Evolutionary conservation across 2,113 vertebrate species (phyloP).

Genomic region (Forbesichthys papilliferus): DNA sequence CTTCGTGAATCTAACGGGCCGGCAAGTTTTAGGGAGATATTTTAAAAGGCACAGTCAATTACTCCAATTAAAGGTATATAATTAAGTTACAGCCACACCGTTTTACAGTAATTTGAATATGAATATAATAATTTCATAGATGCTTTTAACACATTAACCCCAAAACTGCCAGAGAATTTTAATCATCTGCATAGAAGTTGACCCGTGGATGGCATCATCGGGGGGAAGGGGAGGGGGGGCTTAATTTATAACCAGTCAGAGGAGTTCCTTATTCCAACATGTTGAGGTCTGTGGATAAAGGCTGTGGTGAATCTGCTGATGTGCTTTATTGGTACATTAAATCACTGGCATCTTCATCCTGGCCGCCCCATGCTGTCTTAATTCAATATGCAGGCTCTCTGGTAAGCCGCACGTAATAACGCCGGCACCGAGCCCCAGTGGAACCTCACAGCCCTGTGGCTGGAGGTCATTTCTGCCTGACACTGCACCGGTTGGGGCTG

Average conservation of each 20-base stretch:
- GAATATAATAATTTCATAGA: too few species aligned
- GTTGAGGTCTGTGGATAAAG: conserved; percentile 46
- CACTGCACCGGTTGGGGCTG: not conserved
- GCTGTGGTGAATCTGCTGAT: conserved; percentile 55
- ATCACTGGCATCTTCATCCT: conserved; percentile 45
- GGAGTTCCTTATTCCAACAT: conserved; percentile 22
- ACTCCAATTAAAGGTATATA: too few species aligned
- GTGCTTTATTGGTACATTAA: conserved; percentile 65
- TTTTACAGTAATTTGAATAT: too few species aligned
- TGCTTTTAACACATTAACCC: too few species aligned
- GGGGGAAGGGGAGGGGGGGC: not conserved
- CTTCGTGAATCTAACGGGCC: not conserved
- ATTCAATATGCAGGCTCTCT: conserved; percentile 66
- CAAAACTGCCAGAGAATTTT: too few species aligned
- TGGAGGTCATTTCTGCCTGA: conserved; percentile 35
- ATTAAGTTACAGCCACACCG: too few species aligned
- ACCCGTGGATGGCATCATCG: not conserved
- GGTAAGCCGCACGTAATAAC: conserved; percentile 68
- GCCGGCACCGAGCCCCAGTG: conserved; percentile 48
- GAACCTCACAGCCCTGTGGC: conserved; percentile 42
- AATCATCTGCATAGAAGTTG: too few species aligned
- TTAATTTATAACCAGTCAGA: conserved; percentile 16
- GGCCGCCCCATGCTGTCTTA: conserved; percentile 51
- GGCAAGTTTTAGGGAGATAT: not conserved
- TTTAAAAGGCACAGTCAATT: not conserved